These are phyloP conservation scores for Catostomus latipinnis DNA, from an alignment of 2,797 vertebrate species.

Conservation along the genomic window DNA sequence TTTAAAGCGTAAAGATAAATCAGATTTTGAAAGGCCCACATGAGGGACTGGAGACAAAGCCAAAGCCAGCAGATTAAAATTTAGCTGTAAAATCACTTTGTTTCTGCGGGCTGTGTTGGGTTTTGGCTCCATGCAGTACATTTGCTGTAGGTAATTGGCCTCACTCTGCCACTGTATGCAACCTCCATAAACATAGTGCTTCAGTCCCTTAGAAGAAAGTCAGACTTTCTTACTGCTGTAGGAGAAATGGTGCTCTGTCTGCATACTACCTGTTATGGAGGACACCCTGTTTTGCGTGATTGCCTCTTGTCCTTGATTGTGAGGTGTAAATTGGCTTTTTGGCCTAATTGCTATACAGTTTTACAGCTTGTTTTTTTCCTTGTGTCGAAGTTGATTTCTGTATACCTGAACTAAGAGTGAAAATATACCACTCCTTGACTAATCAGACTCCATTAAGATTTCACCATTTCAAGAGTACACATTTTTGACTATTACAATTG, in stretches of 20 bases:
- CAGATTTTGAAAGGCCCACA: constrained; percentile 74
- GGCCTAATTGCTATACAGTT: constrained; percentile 47
- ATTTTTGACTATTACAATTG: constrained; percentile 12
- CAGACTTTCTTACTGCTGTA: constrained; percentile 33
- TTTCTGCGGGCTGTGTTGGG: constrained; percentile 70
- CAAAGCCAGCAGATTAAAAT: constrained; percentile 73
- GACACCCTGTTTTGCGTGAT: constrained; percentile 29
- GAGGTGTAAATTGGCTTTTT: constrained; percentile 38
- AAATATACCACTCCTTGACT: constrained; percentile 3
- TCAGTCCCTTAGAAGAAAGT: constrained; percentile 40
- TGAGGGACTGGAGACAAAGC: constrained; percentile 63
- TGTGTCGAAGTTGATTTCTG: constrained; percentile 36
- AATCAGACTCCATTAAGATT: not conserved
- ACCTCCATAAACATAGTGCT: constrained; percentile 66
- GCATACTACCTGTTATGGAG: constrained; percentile 63
- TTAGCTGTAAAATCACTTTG: constrained; percentile 76
- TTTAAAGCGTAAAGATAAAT: constrained; percentile 75
- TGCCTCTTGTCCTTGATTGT: constrained; percentile 50
- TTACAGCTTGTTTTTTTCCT: constrained; percentile 51
- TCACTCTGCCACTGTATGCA: constrained; percentile 58
- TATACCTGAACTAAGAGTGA: not conserved
- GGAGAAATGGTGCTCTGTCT: constrained; percentile 61
- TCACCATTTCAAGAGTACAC: not conserved
- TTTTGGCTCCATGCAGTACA: constrained; percentile 62
- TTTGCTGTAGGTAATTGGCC: constrained; percentile 74